Base-by-base conservation (phyloP, 2,797 vertebrate genomes). In the Bovichtus diacanthus region DNA sequence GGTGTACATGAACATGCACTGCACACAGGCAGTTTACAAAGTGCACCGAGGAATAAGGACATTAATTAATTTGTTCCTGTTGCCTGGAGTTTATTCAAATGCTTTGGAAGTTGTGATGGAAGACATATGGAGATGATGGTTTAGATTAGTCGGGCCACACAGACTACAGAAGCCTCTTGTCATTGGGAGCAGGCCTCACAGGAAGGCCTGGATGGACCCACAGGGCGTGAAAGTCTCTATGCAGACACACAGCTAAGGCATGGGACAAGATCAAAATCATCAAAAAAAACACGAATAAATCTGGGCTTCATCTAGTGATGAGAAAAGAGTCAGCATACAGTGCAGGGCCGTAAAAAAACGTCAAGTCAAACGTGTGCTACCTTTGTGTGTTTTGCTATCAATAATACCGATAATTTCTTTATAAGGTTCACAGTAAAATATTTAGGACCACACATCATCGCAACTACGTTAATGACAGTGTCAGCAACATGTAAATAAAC, bases 51-150 rank as follows among this genome's bases (percentile, higher is more conserved):
- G 77, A 89, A 83, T 79, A 88, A 79, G 82, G 73, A 81, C 89
- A 92, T 88, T 94, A 93, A 95, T 94, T 90, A 92, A 95, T 95
- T 90, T 93, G 90, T 94, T 95, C 92, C 92, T 92, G 88, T 92
- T 88, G 88, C 89, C 86, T 88, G 80, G 87, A 85, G 85, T 93
- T 91, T 85, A 88, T 90, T 88, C 87, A 86, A 89, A 92, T 86
- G 86, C 91, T 91, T 89, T 86, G 81, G 80, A 88, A 75, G 84
- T 78, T 83, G 78, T 92, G 93, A 95, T 94, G 90, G 88, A 87
- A 94, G 92, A 94, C 95, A 95, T 88, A 87, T 95, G 95, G 87
- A 82, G 79, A 80, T 71, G 87, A 90, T 90, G 93, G 88, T 90
- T 95, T 93, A 85, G 91, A 94, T 94, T 92, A 90, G 80, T 72